Percentiles rank a stretch among this genome's conserved stretches.
phyloP scores from a whole-genome alignment of 92 coral and sea anemone species.

The Palythoa caribaeorum region DNA sequence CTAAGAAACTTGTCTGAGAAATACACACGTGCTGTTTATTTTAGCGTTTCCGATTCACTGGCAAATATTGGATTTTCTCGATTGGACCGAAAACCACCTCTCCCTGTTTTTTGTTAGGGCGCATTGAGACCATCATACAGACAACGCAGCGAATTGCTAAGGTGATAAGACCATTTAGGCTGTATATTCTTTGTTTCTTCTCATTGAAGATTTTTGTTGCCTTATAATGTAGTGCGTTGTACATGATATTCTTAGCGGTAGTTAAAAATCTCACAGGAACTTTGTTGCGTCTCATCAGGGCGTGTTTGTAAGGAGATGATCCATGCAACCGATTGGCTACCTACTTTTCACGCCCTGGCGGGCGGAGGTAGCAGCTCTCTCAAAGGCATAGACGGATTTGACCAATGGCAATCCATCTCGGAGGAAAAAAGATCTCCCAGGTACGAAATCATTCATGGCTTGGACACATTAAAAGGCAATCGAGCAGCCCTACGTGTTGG shows the following conservation, averaged over 20 bases:
- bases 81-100: no score
- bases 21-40: no score
- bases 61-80: no score
- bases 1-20: no score
- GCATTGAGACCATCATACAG: no score
- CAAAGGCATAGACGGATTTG: slow-evolving; percentile 84
- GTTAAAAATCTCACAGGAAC: background rate
- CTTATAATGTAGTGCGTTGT: background rate
- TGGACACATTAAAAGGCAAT: slow-evolving; percentile 83
- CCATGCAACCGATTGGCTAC: slow-evolving; percentile 97
- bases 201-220: no score
- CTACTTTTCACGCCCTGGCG: slow-evolving; percentile 90
- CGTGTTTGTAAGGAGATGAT: slow-evolving; percentile 92
- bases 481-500: slow-evolving; percentile 96
- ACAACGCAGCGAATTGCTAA: no score
- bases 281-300: slow-evolving; percentile 59
- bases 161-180: no score
- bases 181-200: no score
- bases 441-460: slow-evolving; percentile 95
- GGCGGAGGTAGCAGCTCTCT: slow-evolving; percentile 77
- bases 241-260: background rate
- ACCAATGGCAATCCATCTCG: slow-evolving; percentile 89
- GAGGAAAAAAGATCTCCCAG: slow-evolving; percentile 85
- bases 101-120: no score
- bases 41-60: no score